Evolutionary conservation across 2,888 invertebrate species (phyloP).

Genomic region (Germaria angustata): DNA sequence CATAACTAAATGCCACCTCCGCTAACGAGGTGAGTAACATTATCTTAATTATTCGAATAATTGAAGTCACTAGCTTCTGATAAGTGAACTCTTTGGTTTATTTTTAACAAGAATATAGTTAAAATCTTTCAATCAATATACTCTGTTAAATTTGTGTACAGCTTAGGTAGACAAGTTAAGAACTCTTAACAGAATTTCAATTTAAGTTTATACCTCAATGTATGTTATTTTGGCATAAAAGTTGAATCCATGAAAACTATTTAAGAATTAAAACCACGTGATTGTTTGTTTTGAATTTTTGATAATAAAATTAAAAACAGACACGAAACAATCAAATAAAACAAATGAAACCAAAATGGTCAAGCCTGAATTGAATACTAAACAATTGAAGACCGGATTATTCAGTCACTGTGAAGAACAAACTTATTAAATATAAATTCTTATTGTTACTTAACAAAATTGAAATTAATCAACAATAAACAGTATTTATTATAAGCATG

Average conservation of each 20-base stretch:
- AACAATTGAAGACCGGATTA: background rate
- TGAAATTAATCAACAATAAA: background rate
- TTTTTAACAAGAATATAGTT: background rate
- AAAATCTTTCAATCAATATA: background rate
- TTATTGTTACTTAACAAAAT: background rate
- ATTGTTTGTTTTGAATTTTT: background rate
- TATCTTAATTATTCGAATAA: too few species aligned
- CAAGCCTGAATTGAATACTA: slow-evolving; percentile 28
- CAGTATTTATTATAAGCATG: background rate
- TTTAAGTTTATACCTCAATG: background rate
- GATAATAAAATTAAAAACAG: background rate
- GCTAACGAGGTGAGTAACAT: too few species aligned
- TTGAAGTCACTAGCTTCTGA: too few species aligned
- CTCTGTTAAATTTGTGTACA: background rate
- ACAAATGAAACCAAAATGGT: slow-evolving; percentile 1
- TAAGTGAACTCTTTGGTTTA: too few species aligned
- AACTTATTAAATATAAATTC: background rate
- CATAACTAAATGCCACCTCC: too few species aligned
- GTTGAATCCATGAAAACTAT: background rate
- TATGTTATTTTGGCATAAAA: background rate
- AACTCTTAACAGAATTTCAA: background rate
- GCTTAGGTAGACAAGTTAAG: too few species aligned
- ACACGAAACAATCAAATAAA: background rate
- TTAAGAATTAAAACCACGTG: slow-evolving; percentile 43
- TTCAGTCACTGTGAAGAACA: background rate